A percentile compares a stretch with the other conserved stretches of the same genome.
Evolutionary conservation across 2,888 invertebrate species (phyloP).

Genomic region (Ganaspis brasiliensis): DNA sequence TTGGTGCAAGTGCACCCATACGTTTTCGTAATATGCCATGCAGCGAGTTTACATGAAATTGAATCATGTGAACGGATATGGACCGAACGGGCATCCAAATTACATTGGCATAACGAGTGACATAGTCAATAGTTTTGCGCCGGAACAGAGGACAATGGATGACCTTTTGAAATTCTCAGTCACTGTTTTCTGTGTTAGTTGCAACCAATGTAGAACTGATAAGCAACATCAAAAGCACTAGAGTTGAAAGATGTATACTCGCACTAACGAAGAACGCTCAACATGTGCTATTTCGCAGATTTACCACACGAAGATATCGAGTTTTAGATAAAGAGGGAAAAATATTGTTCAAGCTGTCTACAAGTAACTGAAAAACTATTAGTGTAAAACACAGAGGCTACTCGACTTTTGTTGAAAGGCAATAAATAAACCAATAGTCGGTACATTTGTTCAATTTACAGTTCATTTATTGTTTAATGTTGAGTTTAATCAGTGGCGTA

Average conservation of each 20-base stretch:
- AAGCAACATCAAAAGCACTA: conserved; percentile 54
- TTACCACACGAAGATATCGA: neutral
- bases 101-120: conserved; percentile 31
- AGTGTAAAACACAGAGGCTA: neutral
- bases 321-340: conserved; percentile 1
- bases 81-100: conserved; percentile 39
- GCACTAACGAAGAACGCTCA: neutral
- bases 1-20: conserved; percentile 4
- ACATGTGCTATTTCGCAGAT: neutral
- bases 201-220: conserved; percentile 63
- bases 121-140: conserved; percentile 36
- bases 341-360: neutral
- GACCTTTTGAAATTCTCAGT: conserved; percentile 64
- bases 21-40: conserved; percentile 23
- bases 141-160: conserved; percentile 59
- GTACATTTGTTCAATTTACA: too few relatives aligned
- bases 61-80: conserved; percentile 35
- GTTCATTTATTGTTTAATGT: too few relatives aligned
- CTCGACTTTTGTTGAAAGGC: neutral
- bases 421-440: too few relatives aligned
- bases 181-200: conserved; percentile 68
- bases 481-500: too few relatives aligned
- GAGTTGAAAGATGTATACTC: conserved; percentile 52
- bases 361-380: neutral
- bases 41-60: conserved; percentile 18